Percentiles rank a stretch among this genome's conserved stretches.
These are phyloP conservation scores for Bunonema sp. DNA, from an alignment of 2,888 invertebrate species.

Conservation along the genomic window DNA sequence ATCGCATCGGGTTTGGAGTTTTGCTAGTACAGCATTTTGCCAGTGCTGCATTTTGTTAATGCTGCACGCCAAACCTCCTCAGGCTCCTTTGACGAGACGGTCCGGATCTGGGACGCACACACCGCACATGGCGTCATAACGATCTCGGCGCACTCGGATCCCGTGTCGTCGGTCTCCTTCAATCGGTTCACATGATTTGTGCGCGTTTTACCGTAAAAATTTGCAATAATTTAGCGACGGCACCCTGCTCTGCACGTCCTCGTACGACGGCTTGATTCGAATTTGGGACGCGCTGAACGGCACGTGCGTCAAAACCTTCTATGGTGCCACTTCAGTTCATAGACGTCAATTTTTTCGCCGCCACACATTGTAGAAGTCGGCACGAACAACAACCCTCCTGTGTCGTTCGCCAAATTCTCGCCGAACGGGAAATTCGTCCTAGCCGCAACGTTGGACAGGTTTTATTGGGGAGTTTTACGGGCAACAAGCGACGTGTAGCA, in stretches of 20 bases:
- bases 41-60: too few species aligned
- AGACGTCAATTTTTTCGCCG: neutral
- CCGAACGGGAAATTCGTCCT: slow-evolving; percentile 98
- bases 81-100: slow-evolving; percentile 97
- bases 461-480: neutral
- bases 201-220: neutral
- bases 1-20: too few species aligned
- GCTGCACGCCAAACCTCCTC: too few species aligned
- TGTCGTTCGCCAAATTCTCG: slow-evolving; percentile 97
- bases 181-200: slow-evolving; percentile 15
- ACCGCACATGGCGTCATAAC: slow-evolving; percentile 95
- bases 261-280: slow-evolving; percentile 93
- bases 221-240: slow-evolving; percentile 61
- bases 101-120: slow-evolving; percentile 91
- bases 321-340: neutral
- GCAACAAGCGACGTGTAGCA: slow-evolving; percentile 48
- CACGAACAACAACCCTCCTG: slow-evolving; percentile 98
- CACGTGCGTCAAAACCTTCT: slow-evolving; percentile 86
- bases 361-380: slow-evolving; percentile 56
- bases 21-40: too few species aligned
- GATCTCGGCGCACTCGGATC: slow-evolving; percentile 94
- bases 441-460: slow-evolving; percentile 88
- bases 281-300: slow-evolving; percentile 99
- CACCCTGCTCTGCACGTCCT: slow-evolving; percentile 89
- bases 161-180: slow-evolving; percentile 71